Percentiles rank a stretch among this genome's conserved stretches.
Conservation (phyloP, 2,888 invertebrate species). For the Chymomyza procnemis region DNA sequence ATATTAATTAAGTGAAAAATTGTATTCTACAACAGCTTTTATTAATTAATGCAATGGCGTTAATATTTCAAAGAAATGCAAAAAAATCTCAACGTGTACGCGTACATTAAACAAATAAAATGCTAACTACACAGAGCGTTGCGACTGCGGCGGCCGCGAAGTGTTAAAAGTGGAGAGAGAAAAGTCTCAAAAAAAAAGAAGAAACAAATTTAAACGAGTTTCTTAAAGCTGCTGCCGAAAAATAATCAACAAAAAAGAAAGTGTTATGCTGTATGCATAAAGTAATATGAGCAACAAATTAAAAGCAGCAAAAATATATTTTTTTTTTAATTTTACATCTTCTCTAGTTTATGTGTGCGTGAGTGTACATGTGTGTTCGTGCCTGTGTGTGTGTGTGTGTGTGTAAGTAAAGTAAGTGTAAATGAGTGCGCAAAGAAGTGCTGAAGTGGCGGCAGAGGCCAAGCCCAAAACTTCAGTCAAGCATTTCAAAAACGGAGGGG, state of each 20-base stretch:
- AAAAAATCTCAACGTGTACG: constrained; percentile 8
- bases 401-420: constrained; percentile 60
- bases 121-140: constrained; percentile 27
- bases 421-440: constrained; percentile 54
- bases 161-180: constrained; percentile 53
- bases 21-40: not conserved
- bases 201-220: constrained; percentile 54
- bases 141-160: constrained; percentile 26
- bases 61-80: constrained; percentile 14
- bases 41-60: constrained; percentile 30
- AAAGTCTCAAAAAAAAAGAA: constrained; percentile 39
- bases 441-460: constrained; percentile 54
- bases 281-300: constrained; percentile 46
- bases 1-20: constrained; percentile 32
- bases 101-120: constrained; percentile 9
- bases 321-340: constrained; percentile 33
- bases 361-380: constrained; percentile 29
- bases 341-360: constrained; percentile 30
- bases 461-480: constrained; percentile 76
- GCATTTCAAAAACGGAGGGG: constrained; percentile 52
- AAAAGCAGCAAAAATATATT: constrained; percentile 41
- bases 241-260: constrained; percentile 50
- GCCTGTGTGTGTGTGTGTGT: constrained; percentile 34
- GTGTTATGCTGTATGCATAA: constrained; percentile 39
- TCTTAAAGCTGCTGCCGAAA: constrained; percentile 43